Conservation (phyloP, 1,140 invertebrate genomes). For the Pararge aegeria region DNA sequence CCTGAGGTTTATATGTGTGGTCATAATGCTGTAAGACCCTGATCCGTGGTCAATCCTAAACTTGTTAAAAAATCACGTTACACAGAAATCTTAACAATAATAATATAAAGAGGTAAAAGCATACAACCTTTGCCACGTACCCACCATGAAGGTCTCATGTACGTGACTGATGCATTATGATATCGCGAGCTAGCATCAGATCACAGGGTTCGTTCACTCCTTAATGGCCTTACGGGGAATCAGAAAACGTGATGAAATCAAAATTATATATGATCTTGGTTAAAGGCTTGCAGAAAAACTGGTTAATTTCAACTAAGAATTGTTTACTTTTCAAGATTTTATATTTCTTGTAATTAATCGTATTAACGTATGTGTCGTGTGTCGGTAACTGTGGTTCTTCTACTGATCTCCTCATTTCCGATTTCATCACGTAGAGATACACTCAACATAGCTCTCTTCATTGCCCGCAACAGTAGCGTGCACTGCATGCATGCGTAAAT, state of each 20-base stretch:
- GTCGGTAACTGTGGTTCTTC: too few relatives aligned
- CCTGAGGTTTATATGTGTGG: too few relatives aligned
- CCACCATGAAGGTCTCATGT: slow-evolving; percentile 4
- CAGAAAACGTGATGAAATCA: slow-evolving; percentile 10
- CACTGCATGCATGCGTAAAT: too few relatives aligned
- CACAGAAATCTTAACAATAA: background rate
- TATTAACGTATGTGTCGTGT: too few relatives aligned
- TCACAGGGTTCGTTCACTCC: slow-evolving; percentile 7
- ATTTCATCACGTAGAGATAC: too few relatives aligned
- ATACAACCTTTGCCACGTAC: slow-evolving; percentile 4
- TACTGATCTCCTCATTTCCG: too few relatives aligned
- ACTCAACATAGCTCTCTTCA: too few relatives aligned
- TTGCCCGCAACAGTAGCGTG: too few relatives aligned
- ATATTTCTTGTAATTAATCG: background rate
- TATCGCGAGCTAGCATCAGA: slow-evolving; percentile 12
- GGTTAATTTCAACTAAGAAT: slow-evolving; percentile 1
- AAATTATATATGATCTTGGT: slow-evolving; percentile 11
- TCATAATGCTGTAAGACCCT: too few relatives aligned
- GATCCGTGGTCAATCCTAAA: background rate
- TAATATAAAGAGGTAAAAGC: background rate
- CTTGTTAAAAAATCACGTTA: background rate
- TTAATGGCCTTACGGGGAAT: slow-evolving; percentile 10
- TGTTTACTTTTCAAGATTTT: background rate
- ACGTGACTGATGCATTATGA: slow-evolving; percentile 7
- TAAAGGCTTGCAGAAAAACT: slow-evolving; percentile 11